Base-by-base conservation (phyloP, 2,888 invertebrate species). In the Dryomyza anilis region DNA sequence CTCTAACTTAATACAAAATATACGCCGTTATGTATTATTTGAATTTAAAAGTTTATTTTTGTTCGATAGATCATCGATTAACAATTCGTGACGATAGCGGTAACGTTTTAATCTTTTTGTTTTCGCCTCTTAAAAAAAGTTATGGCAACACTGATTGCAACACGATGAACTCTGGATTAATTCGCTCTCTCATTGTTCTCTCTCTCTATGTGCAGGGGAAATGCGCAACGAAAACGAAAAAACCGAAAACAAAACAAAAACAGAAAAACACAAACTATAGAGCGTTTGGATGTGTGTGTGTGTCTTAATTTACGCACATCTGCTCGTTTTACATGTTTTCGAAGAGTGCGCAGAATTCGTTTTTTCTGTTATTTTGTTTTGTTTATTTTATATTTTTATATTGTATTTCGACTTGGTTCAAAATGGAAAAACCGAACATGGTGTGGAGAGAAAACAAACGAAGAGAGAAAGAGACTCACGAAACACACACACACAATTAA, bases 161-260 rank as follows among this genome's bases (percentile, higher is more conserved):
- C n/a, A n/a, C n/a, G n/a, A n/a, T n/a, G n/a, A n/a, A n/a, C n/a
- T n/a, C n/a, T n/a, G n/a, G n/a, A n/a, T n/a, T n/a, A n/a, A n/a
- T n/a, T n/a, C n/a, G n/a, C n/a, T n/a, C n/a, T n/a, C n/a, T 46
- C 25, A 39, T 39, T 39, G 3, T 16, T 8, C 16, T 39, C 16
- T 39, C 14, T 5, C 8, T 14, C 16, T 16, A 39, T 6, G 39
- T 16, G 16, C 25, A 12, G n/a, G n/a, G 25, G 12, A 65, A 69
- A 68, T 66, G 48, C 61, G 10, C n/a, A n/a, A n/a, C n/a, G 30
- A 55, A 52, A 50, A 30, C n/a, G 68, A 70, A 75, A 75, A 73
- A 72, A 70, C 69, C 69, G 67, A 74, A 74, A 76, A 67, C 72
- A 73, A 71, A 75, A 73, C 73, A 74, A 75, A 75, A 75, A 70